Evolutionary conservation across 2,113 vertebrate genomes (phyloP).

Genomic region (Thunnus maccoyii): DNA sequence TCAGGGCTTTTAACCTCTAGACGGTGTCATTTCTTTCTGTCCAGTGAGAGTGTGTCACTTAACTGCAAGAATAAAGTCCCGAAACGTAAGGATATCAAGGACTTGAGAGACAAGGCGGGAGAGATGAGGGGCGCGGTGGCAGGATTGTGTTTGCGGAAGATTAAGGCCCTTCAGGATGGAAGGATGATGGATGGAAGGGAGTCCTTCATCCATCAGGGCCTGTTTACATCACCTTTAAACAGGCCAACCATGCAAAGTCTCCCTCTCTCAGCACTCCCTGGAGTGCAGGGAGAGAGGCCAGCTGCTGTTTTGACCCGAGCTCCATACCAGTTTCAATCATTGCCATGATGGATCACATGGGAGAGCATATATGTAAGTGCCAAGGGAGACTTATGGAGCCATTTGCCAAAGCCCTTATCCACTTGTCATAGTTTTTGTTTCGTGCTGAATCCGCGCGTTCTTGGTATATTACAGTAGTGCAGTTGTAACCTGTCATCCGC

Average conservation of each 20-base stretch:
- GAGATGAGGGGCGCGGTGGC: constrained; percentile 60
- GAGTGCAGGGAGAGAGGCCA: constrained; percentile 45
- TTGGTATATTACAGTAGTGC: constrained; percentile 17
- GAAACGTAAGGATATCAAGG: constrained; percentile 68
- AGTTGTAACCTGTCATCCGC: constrained; percentile 35
- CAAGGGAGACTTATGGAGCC: constrained; percentile 61
- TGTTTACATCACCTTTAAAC: constrained; percentile 82
- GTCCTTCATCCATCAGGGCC: constrained; percentile 79
- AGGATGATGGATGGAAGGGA: constrained; percentile 78
- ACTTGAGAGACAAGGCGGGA: constrained; percentile 64
- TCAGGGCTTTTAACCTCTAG: constrained; percentile 58
- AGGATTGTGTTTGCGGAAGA: constrained; percentile 80
- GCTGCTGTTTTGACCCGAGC: constrained; percentile 42
- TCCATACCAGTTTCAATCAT: constrained; percentile 32
- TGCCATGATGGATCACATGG: constrained; percentile 59
- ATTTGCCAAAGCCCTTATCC: constrained; percentile 60
- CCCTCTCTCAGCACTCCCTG: constrained; percentile 42
- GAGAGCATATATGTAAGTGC: constrained; percentile 51
- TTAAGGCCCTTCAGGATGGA: constrained; percentile 79
- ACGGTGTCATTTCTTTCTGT: constrained; percentile 57
- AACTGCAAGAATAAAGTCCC: constrained; percentile 61
- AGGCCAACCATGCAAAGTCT: constrained; percentile 54
- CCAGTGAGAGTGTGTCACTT: constrained; percentile 32
- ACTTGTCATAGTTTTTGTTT: constrained; percentile 60
- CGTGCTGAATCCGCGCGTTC: constrained; percentile 65